Conservation (phyloP, 1,140 invertebrate species). For the Cardiocondyla obscurior region DNA sequence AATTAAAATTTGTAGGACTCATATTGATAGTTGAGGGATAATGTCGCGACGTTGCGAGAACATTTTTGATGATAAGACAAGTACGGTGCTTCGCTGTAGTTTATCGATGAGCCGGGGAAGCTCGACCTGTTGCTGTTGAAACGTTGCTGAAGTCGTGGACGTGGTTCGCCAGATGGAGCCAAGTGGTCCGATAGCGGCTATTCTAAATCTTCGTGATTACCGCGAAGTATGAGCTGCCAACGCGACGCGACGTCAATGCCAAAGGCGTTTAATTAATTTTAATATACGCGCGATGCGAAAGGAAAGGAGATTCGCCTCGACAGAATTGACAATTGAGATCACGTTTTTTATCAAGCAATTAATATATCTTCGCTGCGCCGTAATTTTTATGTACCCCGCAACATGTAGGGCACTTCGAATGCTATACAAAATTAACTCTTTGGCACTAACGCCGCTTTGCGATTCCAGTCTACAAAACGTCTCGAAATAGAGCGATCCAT, state of each 20-base stretch:
- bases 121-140: not conserved
- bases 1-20: too few species aligned
- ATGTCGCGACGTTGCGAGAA: not conserved
- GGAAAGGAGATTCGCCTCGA: not conserved
- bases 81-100: not conserved
- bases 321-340: not conserved
- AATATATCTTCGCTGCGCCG: not conserved
- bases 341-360: too few species aligned
- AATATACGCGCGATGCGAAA: not conserved
- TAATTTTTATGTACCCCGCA: not conserved
- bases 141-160: not conserved
- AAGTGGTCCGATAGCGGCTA: not conserved
- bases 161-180: slow-evolving; percentile 28
- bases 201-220: not conserved
- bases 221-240: not conserved
- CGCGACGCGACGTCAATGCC: not conserved
- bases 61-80: not conserved
- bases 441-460: slow-evolving; percentile 21
- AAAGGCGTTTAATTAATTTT: not conserved
- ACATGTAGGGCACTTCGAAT: not conserved
- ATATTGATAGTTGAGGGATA: too few species aligned
- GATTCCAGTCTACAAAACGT: slow-evolving; percentile 59
- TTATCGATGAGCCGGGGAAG: slow-evolving; percentile 20
- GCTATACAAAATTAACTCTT: slow-evolving; percentile 48
- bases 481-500: slow-evolving; percentile 63